Evolutionary conservation across 2,113 vertebrate species (phyloP).

Genomic region (Proterorhinus semilunaris): DNA sequence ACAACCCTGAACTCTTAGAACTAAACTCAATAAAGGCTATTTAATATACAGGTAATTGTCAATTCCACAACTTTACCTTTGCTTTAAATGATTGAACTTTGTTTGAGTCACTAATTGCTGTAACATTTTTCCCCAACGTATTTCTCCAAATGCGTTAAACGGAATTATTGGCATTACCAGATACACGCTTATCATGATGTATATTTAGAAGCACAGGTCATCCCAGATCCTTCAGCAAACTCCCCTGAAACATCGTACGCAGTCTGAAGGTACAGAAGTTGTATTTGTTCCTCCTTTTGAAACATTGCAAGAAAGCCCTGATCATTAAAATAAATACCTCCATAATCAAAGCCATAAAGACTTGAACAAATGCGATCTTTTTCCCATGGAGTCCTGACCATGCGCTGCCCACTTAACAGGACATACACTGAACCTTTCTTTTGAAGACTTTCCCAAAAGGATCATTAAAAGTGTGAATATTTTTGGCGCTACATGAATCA

Average conservation of each 20-base stretch:
- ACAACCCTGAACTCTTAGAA: too few species aligned
- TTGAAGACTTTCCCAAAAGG: slow-evolving; percentile 4
- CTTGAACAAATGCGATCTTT: not conserved
- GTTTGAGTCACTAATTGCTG: too few species aligned
- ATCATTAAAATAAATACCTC: not conserved
- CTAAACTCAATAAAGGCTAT: too few species aligned
- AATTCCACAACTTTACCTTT: too few species aligned
- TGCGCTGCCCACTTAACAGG: not conserved
- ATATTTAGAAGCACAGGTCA: too few species aligned
- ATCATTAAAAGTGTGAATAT: slow-evolving; percentile 4
- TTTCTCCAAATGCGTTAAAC: too few species aligned
- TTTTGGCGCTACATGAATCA: slow-evolving; percentile 12
- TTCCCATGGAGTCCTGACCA: not conserved
- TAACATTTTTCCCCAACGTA: too few species aligned
- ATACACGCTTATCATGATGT: too few species aligned
- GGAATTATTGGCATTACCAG: too few species aligned
- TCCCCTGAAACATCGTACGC: not conserved
- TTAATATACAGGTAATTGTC: too few species aligned
- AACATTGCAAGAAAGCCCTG: not conserved
- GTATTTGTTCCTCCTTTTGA: not conserved
- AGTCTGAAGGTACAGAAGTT: not conserved
- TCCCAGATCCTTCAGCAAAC: too few species aligned
- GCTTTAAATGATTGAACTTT: too few species aligned
- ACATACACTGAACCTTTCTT: not conserved
- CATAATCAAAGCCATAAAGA: not conserved